phyloP scores from a whole-genome alignment of 64 coral and sea anemone genomes.

The Dendrophyllia cribrosa region DNA sequence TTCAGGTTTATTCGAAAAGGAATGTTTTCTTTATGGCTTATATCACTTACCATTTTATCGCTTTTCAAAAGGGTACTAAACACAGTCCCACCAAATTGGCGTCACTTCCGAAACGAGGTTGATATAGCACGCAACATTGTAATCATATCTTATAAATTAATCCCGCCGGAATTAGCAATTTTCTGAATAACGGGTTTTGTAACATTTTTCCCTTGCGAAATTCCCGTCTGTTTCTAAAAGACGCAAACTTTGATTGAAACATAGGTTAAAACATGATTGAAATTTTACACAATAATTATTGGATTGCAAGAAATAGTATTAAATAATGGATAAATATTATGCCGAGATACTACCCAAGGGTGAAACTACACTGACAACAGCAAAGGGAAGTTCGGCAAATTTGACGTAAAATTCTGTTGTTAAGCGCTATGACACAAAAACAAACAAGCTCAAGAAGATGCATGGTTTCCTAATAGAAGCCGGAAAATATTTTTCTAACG shows the following conservation, averaged over 20 bases:
- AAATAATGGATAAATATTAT: too few species aligned
- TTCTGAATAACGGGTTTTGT: not conserved
- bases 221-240: not conserved
- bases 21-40: not conserved
- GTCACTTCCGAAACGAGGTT: not conserved
- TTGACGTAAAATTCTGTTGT: not conserved
- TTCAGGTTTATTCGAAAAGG: too few species aligned
- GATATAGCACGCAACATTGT: not conserved
- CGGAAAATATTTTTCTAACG: not conserved
- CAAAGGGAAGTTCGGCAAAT: too few species aligned
- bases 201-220: conserved; percentile 1
- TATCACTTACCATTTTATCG: not conserved
- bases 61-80: not conserved
- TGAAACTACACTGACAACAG: too few species aligned
- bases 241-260: not conserved
- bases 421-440: not conserved
- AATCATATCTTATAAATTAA: not conserved
- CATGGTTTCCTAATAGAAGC: not conserved
- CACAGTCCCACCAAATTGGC: too few species aligned
- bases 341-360: too few species aligned
- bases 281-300: too few species aligned
- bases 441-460: not conserved
- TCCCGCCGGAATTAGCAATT: not conserved
- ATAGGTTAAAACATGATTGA: too few species aligned
- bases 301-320: too few species aligned